These are phyloP conservation scores for Phenganax marumi DNA, from an alignment of 92 coral and sea anemone genomes.

Conservation along the genomic window DNA sequence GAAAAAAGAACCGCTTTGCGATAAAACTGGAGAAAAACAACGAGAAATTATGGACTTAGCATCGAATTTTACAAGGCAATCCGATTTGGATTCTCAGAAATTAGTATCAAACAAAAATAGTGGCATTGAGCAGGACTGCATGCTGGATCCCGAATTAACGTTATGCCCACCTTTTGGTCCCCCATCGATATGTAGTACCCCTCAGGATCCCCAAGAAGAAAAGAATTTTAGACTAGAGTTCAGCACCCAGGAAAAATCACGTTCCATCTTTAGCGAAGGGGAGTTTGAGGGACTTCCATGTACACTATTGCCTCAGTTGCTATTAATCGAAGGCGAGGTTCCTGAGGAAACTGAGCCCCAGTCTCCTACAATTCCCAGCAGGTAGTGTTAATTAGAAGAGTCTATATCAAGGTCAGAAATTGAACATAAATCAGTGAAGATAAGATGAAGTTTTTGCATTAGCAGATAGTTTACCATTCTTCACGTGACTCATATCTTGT, in stretches of 20 bases:
- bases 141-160: conserved; percentile 34
- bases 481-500: no score
- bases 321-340: conserved; percentile 19
- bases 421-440: no score
- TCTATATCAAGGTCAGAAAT: no score
- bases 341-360: conserved; percentile 19
- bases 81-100: background rate
- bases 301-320: conserved; percentile 14
- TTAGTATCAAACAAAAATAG: background rate
- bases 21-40: background rate
- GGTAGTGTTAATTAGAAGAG: background rate
- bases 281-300: background rate
- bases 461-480: no score
- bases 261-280: conserved; percentile 1
- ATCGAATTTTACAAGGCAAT: background rate
- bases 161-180: conserved; percentile 58
- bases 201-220: conserved; percentile 39
- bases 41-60: background rate
- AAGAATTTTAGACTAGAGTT: conserved; percentile 2
- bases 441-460: no score
- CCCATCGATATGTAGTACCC: conserved; percentile 74
- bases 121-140: background rate
- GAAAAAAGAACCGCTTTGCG: no score
- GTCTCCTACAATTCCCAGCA: conserved; percentile 38
- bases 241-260: background rate